Evolutionary conservation across 2,113 vertebrate species (phyloP), one percentile per base, ranked within the genome.

Genomic region (Malurus alboscapulatus): DNA sequence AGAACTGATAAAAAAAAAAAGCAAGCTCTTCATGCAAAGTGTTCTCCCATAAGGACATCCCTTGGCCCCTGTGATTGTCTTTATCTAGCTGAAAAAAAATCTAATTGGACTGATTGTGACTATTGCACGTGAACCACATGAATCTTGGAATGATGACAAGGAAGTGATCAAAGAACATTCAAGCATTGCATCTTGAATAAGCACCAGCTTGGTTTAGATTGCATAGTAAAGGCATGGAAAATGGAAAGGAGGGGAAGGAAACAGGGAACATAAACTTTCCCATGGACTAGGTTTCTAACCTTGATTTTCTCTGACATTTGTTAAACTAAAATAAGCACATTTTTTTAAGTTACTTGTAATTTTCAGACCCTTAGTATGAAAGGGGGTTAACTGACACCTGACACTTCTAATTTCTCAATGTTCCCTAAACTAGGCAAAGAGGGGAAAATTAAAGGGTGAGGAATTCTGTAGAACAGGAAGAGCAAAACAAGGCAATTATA

Each of bases 381-480:
- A 83, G 44, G 3, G 1, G 8, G 4, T 8, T 42, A 87, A 65
- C 5, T 68, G 32, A 62, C 22, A 65, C 19, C 53, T 34, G 3
- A 32, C 3, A 74, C 3, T 63, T 40, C 51, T 61, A 78, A 69
- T 84, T 62, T 65, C 40, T 25, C 74, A n/a, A 51, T 71, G 86
- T 88, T 25, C 9, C n/a, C 42, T n/a, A 71, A 74, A 50, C 5
- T 20, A 42, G 9, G 4, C 8, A 61, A 86, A 18, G 3, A 59
- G 4, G 1, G 6, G 34, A 15, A 32, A 22, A 14, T 38, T 38
- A 10, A 29, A 21, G 1, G 2, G 0, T 0, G 2, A 12, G 9
- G 7, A 47, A 54, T 51, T 69, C 8, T 12, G 14, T 36, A 73
- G 47, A 14, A 30, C 14, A 55, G 19, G 62, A 67, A 74, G 53